phyloP scores from a whole-genome alignment of 2,113 vertebrate species.

The Maccullochella peelii region DNA sequence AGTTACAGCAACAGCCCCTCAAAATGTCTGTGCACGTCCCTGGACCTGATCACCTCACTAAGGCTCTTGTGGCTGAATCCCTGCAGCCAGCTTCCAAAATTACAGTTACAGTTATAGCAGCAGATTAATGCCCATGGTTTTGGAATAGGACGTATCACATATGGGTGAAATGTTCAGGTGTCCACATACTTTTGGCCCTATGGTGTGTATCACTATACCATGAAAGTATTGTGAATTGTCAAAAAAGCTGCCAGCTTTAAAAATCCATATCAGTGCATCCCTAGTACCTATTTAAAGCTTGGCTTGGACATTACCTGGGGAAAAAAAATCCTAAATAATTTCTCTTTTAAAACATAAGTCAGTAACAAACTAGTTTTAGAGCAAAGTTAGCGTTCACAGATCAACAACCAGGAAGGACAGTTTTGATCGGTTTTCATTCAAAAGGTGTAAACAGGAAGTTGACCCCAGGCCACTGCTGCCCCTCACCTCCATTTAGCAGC shows the following conservation, averaged over 20 bases:
- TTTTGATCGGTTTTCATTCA: not conserved
- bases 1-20: too few species aligned
- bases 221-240: not conserved
- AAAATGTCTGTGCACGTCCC: too few species aligned
- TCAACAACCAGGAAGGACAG: not conserved
- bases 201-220: not conserved
- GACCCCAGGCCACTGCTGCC: not conserved
- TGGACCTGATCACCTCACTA: not conserved
- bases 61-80: not conserved
- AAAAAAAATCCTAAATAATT: not conserved
- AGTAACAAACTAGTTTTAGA: conserved; percentile 7
- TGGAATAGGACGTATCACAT: not conserved
- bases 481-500: not conserved
- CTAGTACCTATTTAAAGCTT: conserved; percentile 2
- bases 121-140: not conserved
- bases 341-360: not conserved
- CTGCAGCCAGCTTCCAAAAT: too few species aligned
- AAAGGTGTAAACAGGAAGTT: not conserved
- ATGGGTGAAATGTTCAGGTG: not conserved
- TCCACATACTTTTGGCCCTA: conserved; percentile 14
- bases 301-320: not conserved
- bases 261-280: conserved; percentile 5
- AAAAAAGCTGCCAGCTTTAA: not conserved
- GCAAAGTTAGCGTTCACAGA: not conserved
- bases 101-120: too few species aligned